phyloP scores from a whole-genome alignment of 2,797 vertebrate species.

The Acrocephalus scirpaceus region DNA sequence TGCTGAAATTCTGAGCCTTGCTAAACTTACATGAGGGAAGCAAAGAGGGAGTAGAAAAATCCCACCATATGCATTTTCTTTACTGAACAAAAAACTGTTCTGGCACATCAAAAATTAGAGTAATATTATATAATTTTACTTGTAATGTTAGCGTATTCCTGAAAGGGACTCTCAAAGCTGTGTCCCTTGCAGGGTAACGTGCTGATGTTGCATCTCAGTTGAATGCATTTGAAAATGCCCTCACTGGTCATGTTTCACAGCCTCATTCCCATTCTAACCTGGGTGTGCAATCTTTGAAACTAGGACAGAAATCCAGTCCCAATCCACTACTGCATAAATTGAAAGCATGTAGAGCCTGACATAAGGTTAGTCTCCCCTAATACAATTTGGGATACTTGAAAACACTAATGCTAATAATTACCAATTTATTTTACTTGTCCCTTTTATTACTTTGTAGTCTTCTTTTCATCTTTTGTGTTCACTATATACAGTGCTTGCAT shows the following conservation, averaged over 20 bases:
- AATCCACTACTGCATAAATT: background rate
- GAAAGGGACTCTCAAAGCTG: background rate
- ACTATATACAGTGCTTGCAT: background rate
- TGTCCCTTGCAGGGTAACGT: accelerated
- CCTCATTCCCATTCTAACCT: background rate
- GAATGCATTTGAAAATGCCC: background rate
- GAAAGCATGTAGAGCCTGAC: background rate
- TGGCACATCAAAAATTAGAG: background rate
- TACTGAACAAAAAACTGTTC: background rate
- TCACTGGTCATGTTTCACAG: background rate
- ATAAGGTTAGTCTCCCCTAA: background rate
- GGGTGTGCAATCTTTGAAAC: background rate
- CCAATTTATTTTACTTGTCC: background rate
- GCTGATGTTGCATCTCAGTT: background rate
- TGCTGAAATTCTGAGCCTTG: background rate
- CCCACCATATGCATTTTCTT: background rate
- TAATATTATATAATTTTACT: background rate
- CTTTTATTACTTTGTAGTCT: background rate
- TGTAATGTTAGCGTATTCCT: background rate
- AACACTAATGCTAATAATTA: background rate
- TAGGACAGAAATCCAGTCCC: background rate
- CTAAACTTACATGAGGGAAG: background rate
- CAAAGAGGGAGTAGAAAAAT: background rate
- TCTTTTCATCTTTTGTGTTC: background rate
- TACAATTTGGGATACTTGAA: background rate